These are phyloP conservation scores for Papilio elwesi DNA, from an alignment of 2,888 invertebrate genomes.

Conservation along the genomic window DNA sequence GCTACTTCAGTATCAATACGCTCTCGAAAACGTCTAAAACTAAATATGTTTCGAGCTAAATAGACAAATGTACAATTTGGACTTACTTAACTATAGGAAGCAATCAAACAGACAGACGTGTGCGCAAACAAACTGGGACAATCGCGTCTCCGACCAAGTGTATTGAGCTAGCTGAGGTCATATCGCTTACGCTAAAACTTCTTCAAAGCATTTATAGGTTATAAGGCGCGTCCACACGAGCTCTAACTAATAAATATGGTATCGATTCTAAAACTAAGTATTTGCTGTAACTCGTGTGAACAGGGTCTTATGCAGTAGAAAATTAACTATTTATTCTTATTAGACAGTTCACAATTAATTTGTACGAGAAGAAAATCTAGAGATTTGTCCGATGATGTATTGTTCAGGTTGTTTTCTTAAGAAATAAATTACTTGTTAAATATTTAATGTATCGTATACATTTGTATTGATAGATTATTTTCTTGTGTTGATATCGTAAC, in stretches of 20 bases:
- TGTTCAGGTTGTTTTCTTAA: not conserved
- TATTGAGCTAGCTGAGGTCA: conserved; percentile 14
- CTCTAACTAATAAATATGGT: too few species aligned
- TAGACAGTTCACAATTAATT: conserved; percentile 19
- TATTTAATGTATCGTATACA: conserved; percentile 29
- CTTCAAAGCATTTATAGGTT: conserved; percentile 2
- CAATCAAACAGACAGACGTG: conserved; percentile 27
- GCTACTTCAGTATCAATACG: conserved; percentile 54
- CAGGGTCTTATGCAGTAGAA: not conserved
- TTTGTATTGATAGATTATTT: conserved; percentile 18
- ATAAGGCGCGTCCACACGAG: conserved; percentile 14
- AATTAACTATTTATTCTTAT: conserved; percentile 19
- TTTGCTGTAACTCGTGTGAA: conserved; percentile 4
- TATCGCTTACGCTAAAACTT: not conserved
- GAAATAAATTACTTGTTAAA: conserved; percentile 1
- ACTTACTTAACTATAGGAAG: conserved; percentile 47
- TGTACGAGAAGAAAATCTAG: conserved; percentile 3
- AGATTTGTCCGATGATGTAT: not conserved
- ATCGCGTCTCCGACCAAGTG: not conserved
- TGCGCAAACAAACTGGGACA: conserved; percentile 26
- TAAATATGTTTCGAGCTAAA: conserved; percentile 44
- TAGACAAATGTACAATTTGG: conserved; percentile 50
- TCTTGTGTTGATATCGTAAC: not conserved
- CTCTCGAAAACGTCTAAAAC: conserved; percentile 47
- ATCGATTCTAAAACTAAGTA: not conserved